Evolutionary conservation across 2,888 invertebrate genomes (phyloP), one percentile per base, ranked within the genome.

Genomic region (Ommatoiulus sabulosus): DNA sequence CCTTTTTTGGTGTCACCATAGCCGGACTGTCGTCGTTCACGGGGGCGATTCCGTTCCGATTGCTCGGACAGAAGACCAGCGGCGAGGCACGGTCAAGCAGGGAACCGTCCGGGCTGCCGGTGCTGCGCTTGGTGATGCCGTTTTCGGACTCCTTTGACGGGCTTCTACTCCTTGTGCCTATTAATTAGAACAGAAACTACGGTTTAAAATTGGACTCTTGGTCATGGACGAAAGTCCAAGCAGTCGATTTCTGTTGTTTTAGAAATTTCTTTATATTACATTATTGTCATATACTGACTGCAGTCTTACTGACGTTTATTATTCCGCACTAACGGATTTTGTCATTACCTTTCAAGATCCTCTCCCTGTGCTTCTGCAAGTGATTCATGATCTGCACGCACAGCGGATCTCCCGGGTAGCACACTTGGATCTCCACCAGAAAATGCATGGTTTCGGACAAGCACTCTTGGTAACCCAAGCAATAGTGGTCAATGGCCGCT

Each of bases 391-490:
- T 94, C 90, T 97, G 95, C 88, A 95, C 95, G 92, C 97, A 97
- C 46, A 97, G 94, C 0, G 96, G 95, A 92, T 98, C 97, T n/a
- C 95, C 94, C 0, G 96, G 95, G 88, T 94, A 96, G 92, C 96
- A 95, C 3, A 96, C 96, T 91, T 97, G 96, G 10, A 95, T 95
- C 91, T 98, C 97, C 43, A 97, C 96, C 87, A 98, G 95, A 93
- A 97, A 98, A 91, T 97, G 95, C 93, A 98, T 95, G 0, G 96
- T 95, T 92, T 98, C 98, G 88, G 96, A 96, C 92, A 97, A 95
- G 90, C 98, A 98, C 92, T 98, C 98, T 92, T 97, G 96, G 93
- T 96, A 98, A 2, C 98, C 98, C 24, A 96, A 94, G 89, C 96
- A 94, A 93, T 95, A 97, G 90, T 95, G 94, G 87, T 94, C 94